Percentiles rank a stretch among this genome's conserved stretches.
Conservation (phyloP, 2,113 vertebrate species). For the Pseudorasbora parva region DNA sequence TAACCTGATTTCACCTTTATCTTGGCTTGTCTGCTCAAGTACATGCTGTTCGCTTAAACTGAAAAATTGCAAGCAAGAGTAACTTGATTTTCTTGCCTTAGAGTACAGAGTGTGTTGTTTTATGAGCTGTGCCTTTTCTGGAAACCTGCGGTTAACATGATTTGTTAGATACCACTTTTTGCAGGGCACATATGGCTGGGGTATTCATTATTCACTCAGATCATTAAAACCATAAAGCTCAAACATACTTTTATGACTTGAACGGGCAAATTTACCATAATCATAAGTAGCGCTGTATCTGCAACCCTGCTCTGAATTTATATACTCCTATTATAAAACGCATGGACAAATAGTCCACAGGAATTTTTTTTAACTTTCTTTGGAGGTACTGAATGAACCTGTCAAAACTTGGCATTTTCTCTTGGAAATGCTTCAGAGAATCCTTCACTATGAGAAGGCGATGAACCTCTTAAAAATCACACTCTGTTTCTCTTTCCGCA, state of each 20-base stretch:
- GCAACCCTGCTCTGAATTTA: background rate
- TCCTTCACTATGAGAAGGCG: background rate
- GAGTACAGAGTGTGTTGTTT: constrained; percentile 6
- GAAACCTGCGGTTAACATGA: background rate
- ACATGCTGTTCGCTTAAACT: background rate
- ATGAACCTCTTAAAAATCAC: constrained; percentile 26
- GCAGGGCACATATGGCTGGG: background rate
- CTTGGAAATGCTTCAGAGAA: constrained; percentile 18
- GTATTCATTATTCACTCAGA: background rate
- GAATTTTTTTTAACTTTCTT: background rate
- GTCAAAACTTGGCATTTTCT: background rate
- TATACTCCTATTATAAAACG: background rate
- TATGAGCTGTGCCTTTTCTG: background rate
- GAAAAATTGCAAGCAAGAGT: background rate
- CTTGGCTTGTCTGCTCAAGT: constrained; percentile 18
- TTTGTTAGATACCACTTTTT: background rate
- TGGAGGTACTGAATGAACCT: background rate
- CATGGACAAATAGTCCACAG: background rate
- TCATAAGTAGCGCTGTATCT: background rate
- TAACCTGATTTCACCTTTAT: background rate
- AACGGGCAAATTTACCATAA: background rate
- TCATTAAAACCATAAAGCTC: background rate
- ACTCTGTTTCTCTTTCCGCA: constrained; percentile 21
- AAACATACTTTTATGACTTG: background rate
- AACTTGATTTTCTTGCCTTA: background rate